Conservation (phyloP, 2,888 invertebrate genomes). For the Sylvicola cinctus region DNA sequence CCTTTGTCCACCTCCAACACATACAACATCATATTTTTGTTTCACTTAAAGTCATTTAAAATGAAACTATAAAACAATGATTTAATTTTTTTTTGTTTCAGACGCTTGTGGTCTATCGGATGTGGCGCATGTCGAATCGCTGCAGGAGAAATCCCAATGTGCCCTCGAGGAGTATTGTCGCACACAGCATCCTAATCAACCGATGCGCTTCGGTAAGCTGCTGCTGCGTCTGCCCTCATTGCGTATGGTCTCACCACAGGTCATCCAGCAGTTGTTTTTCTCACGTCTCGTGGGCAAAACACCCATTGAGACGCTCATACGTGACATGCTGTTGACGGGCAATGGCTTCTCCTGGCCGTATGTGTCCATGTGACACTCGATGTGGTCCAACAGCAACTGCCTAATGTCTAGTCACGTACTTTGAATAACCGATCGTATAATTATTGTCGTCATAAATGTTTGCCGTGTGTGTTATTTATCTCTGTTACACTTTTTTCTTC, state of each 20-base stretch:
- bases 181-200: slow-evolving; percentile 93
- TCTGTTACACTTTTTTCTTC: too few species aligned
- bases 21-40: too few species aligned
- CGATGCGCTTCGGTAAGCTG: slow-evolving; percentile 88
- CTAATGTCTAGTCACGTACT: too few species aligned
- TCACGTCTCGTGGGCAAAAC: slow-evolving; percentile 93
- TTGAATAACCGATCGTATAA: too few species aligned
- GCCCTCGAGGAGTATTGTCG: slow-evolving; percentile 95
- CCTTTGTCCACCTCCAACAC: too few species aligned
- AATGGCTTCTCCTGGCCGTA: slow-evolving; percentile 90
- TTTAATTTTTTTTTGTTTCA: slow-evolving; percentile 24
- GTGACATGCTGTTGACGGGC: slow-evolving; percentile 91
- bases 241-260: slow-evolving; percentile 76
- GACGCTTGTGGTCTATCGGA: slow-evolving; percentile 93
- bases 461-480: too few species aligned
- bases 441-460: too few species aligned
- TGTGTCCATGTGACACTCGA: slow-evolving; percentile 85
- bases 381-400: slow-evolving; percentile 26
- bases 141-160: slow-evolving; percentile 95
- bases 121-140: slow-evolving; percentile 83
- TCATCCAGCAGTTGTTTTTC: slow-evolving; percentile 96
- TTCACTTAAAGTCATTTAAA: too few species aligned
- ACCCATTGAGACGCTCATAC: slow-evolving; percentile 88
- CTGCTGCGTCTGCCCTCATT: slow-evolving; percentile 80
- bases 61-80: neutral